Conservation (phyloP, 2,113 vertebrate genomes). For the Tympanuchus pallidicinctus region DNA sequence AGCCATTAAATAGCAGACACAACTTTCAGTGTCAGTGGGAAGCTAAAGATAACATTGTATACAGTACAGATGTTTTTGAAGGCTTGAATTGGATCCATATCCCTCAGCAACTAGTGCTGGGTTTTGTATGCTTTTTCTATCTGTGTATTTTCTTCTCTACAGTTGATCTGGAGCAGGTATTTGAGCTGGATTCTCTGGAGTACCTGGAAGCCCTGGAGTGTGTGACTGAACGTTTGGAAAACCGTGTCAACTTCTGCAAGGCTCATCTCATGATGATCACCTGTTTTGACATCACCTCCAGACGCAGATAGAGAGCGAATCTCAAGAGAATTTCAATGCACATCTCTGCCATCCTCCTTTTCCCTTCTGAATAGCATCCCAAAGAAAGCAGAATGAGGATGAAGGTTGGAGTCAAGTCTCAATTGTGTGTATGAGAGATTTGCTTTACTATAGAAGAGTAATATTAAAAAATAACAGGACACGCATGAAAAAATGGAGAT, state of each 20-base stretch:
- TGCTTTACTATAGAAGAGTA: constrained; percentile 38
- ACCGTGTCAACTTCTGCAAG: constrained; percentile 98
- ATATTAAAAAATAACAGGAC: background rate
- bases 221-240: constrained; percentile 93
- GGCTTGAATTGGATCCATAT: background rate
- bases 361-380: constrained; percentile 65
- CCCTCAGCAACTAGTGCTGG: background rate
- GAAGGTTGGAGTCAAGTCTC: constrained; percentile 81
- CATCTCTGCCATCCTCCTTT: constrained; percentile 47
- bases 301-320: constrained; percentile 83
- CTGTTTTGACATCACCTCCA: constrained; percentile 95
- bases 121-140: background rate
- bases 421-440: constrained; percentile 60
- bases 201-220: constrained; percentile 95
- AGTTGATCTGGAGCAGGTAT: constrained; percentile 94
- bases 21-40: background rate
- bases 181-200: constrained; percentile 94
- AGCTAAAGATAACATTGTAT: background rate
- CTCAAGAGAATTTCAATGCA: background rate
- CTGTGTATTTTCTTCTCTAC: constrained; percentile 8
- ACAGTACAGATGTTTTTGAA: background rate
- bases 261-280: constrained; percentile 99
- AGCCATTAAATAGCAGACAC: background rate
- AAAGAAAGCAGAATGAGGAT: constrained; percentile 76
- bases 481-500: constrained; percentile 52